These are phyloP conservation scores for Atherinosoma microstoma DNA, from an alignment of 2,797 vertebrate species.

Conservation along the genomic window DNA sequence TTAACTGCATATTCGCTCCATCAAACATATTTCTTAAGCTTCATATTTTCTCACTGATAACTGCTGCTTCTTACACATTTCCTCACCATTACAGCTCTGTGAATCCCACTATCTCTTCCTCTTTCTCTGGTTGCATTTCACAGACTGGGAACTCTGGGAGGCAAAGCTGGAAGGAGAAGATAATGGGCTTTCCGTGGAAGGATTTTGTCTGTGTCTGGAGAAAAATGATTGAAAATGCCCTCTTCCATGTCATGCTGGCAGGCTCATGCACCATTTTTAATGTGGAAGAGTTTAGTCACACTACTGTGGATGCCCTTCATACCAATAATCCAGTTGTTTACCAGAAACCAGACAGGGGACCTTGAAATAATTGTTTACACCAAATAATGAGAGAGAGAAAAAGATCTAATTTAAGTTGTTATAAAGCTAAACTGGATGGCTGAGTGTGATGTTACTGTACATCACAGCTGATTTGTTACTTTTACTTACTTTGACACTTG, in stretches of 20 bases:
- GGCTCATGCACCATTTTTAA: slow-evolving; percentile 17
- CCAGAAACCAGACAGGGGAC: neutral
- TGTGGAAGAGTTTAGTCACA: slow-evolving; percentile 8
- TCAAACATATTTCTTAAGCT: slow-evolving; percentile 11
- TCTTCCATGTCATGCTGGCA: slow-evolving; percentile 30
- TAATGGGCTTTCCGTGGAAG: slow-evolving; percentile 61
- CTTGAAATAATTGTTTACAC: neutral
- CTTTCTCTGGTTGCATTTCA: slow-evolving; percentile 32
- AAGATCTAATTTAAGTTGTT: no score
- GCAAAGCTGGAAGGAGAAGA: slow-evolving; percentile 62
- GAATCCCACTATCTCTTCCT: neutral
- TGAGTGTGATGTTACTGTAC: no score
- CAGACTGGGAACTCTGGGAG: slow-evolving; percentile 32
- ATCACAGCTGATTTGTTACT: no score
- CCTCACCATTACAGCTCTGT: slow-evolving; percentile 5
- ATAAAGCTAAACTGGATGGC: neutral
- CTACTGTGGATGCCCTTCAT: slow-evolving; percentile 8
- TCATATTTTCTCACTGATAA: neutral
- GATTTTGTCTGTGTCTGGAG: slow-evolving; percentile 46
- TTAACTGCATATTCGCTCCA: neutral
- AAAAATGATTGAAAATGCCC: slow-evolving; percentile 42
- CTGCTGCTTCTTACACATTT: neutral
- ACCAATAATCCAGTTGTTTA: neutral
- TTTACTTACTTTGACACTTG: slow-evolving; percentile 89
- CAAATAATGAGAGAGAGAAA: neutral